Evolutionary conservation across 1,140 invertebrate species (phyloP).

Genomic region (Cydia fagiglandana): DNA sequence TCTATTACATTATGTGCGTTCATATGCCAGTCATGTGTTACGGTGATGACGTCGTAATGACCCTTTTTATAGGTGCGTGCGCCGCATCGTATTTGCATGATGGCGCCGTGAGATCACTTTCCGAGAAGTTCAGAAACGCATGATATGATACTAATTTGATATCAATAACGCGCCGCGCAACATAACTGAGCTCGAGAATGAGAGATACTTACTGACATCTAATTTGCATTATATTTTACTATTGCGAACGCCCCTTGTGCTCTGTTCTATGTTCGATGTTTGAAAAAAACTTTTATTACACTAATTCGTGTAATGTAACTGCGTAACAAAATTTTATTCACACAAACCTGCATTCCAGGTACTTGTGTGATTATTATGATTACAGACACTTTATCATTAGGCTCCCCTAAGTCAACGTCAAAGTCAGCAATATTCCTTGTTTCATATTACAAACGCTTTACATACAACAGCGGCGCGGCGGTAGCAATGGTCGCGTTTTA

Average conservation of each 20-base stretch:
- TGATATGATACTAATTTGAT: neutral
- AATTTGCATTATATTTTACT: neutral
- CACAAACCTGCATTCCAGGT: neutral
- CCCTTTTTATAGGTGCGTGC: slow-evolving; percentile 46
- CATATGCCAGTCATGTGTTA: slow-evolving; percentile 52
- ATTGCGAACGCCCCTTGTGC: neutral
- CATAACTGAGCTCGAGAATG: neutral
- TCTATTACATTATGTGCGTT: slow-evolving; percentile 49
- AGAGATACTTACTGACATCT: neutral
- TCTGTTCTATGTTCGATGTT: neutral
- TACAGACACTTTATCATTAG: too few relatives aligned
- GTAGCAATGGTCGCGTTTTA: too few relatives aligned
- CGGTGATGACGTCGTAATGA: slow-evolving; percentile 53
- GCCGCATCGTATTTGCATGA: slow-evolving; percentile 40
- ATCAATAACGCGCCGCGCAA: neutral
- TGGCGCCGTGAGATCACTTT: slow-evolving; percentile 33
- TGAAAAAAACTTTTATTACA: neutral
- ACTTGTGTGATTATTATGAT: too few relatives aligned
- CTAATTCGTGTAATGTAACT: neutral
- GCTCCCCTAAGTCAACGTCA: too few relatives aligned
- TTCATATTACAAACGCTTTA: too few relatives aligned
- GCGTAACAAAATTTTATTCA: neutral
- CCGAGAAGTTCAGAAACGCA: neutral
- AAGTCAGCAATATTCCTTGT: too few relatives aligned
- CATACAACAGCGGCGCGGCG: too few relatives aligned